Base-by-base conservation (phyloP, 2,888 invertebrate genomes). In the Mantis religiosa region DNA sequence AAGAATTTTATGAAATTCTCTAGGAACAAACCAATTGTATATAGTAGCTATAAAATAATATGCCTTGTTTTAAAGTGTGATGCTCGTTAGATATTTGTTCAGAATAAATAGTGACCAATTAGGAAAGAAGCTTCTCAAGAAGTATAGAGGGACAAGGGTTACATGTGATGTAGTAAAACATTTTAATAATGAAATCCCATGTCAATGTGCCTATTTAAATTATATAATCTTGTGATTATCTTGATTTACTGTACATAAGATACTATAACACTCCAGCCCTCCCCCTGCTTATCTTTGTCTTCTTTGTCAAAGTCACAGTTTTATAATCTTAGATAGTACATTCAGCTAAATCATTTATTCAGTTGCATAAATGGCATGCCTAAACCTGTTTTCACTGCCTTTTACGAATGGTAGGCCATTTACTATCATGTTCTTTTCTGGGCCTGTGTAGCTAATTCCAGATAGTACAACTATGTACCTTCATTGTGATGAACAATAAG, bases 131-230 rank as follows among this genome's bases (percentile, higher is more conserved):
- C 34, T 87, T 87, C 82, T 87, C 30, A 82, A 87, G 87, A 82
- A 87, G 41, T 87, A 28, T 87, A 25, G 87, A 82, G 27, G 30
- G 34, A 54, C 82, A 87, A 82, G 34, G 82, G 81, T 84, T 85
- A 85, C 15, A 88, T 88, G 84, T 88, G 87, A 87, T 89, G 89
- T 89, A 82, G 87, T 87, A 81, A 71, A 83, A 87, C 54, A 54
- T 89, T 89, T 89, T 89, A 89, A 88, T 88, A 88, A 84, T 87
- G 85, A 82, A 90, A 89, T 89, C 90, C 90, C 89, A 90, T 87
- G 88, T 90, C 89, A 90, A 90, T 90, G 90, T 90, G 90, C 90
- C 90, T 90, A 89, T 89, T 89, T 90, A 90, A 89, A 89, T 89
- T 89, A 89, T 89, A 89, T 89, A 82, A 90, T 88, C 86, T 88